A percentile compares a stretch with the other conserved stretches of the same genome.
Conservation (phyloP, 2,797 vertebrate species). For the Melanotaenia boesemani region DNA sequence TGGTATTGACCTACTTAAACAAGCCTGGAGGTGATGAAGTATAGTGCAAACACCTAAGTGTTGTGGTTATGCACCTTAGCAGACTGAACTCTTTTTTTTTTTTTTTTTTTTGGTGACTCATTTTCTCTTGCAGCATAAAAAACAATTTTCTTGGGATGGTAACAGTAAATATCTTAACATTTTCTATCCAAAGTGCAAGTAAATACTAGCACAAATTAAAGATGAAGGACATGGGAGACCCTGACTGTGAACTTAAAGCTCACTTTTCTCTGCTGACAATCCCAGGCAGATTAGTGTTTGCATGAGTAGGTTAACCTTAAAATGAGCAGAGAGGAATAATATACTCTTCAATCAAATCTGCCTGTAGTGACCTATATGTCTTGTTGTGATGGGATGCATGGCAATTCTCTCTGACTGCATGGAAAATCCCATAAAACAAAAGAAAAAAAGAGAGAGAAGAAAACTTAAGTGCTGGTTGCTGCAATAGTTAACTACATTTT, state of each 20-base stretch:
- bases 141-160: too few species aligned
- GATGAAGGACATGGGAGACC: conserved; percentile 22
- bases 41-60: conserved; percentile 46
- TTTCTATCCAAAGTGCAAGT: background rate
- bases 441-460: background rate
- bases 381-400: conserved; percentile 27
- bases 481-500: too few species aligned
- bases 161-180: conserved; percentile 1
- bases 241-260: conserved; percentile 61
- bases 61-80: conserved; percentile 27
- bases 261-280: conserved; percentile 77
- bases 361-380: conserved; percentile 61
- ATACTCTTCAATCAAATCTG: conserved; percentile 62
- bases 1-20: conserved; percentile 79
- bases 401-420: conserved; percentile 14
- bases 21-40: conserved; percentile 58
- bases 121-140: conserved; percentile 1
- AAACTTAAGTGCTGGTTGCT: too few species aligned
- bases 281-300: conserved; percentile 76
- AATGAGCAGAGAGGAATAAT: conserved; percentile 54
- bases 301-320: conserved; percentile 66
- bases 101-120: background rate
- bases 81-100: background rate
- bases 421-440: conserved; percentile 17
- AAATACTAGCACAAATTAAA: conserved; percentile 11